Evolutionary conservation across 2,797 vertebrate species (phyloP), one percentile per base, ranked within the genome.

Genomic region (Pangasius larnaudii): DNA sequence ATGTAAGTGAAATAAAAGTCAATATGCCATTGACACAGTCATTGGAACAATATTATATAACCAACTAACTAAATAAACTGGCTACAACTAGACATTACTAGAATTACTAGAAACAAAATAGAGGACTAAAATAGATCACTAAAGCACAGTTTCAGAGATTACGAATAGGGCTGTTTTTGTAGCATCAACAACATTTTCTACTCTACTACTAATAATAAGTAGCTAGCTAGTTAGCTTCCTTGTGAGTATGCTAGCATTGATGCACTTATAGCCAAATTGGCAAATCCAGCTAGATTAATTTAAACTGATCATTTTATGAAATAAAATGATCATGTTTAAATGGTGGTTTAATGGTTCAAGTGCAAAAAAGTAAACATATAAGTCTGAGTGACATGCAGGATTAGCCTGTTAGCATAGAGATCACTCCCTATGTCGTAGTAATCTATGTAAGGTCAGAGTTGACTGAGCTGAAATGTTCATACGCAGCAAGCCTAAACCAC

Each of bases 371-470:
- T 1, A 33, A 56, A 79, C 30, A 33, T 19, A 2, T 2, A 80
- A 59, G 22, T 14, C 11, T 13, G 18, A 24, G 33, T 59, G 33
- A 39, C 51, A 82, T n/a, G 46, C 36, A 63, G 14, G 27, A 46
- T 65, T 46, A 46, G 24, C 24, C 27, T 82, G 8, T 82, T 82
- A 82, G 7, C 59, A 49, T 5, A 18, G 2, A 81, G 39, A 24
- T 80, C 59, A 18, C 59, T 65, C 53, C 33, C 14, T 46, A n/a
- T 63, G 59, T 39, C 2, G 11, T n/a, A 3, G 59, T 63, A 82
- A 82, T 82, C 80, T 63, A n/a, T 82, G 27, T 46, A 24, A 63
- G 80, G 59, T 82, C 59, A 65, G 39, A 82, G 59, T 30, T 83
- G 39, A 30, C 14, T 49, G 61, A 46, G 61, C 42, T 14, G 27